These are phyloP conservation scores for Mirza zaza DNA, from an alignment of 2,113 vertebrate species.

Conservation along the genomic window DNA sequence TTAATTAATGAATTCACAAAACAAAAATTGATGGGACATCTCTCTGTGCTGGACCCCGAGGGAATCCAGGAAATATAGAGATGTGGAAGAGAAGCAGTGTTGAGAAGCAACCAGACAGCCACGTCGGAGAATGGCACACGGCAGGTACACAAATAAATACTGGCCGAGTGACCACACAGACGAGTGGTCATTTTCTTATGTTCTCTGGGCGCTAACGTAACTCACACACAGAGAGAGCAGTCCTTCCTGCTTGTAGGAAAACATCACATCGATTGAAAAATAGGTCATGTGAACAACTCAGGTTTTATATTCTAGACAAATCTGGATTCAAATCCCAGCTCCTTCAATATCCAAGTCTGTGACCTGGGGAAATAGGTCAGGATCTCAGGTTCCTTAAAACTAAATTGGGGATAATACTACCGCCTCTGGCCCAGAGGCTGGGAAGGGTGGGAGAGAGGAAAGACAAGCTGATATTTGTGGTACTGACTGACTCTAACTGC, in stretches of 20 bases:
- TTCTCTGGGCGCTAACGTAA: neutral
- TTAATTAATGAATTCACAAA: neutral
- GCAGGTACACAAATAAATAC: neutral
- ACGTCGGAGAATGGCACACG: fast-evolving
- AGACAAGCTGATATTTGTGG: neutral
- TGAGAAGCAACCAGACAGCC: neutral
- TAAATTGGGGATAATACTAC: neutral
- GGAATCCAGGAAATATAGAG: neutral
- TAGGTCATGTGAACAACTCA: neutral
- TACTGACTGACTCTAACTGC: neutral
- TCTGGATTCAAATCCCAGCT: neutral
- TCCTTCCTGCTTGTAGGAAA: neutral
- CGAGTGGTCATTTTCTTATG: neutral
- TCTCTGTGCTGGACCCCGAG: neutral
- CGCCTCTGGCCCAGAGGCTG: neutral
- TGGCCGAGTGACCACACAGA: neutral
- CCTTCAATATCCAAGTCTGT: neutral
- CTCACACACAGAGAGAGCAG: neutral
- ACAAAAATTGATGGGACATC: neutral
- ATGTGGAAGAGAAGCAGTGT: neutral
- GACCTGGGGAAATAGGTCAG: neutral
- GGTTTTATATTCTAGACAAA: neutral
- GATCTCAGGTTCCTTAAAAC: neutral
- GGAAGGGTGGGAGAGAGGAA: neutral
- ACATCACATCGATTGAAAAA: neutral